A percentile compares a stretch with the other conserved stretches of the same genome.
These are phyloP conservation scores for Mystacornis crossleyi DNA, from an alignment of 2,113 vertebrate species.

Conservation along the genomic window DNA sequence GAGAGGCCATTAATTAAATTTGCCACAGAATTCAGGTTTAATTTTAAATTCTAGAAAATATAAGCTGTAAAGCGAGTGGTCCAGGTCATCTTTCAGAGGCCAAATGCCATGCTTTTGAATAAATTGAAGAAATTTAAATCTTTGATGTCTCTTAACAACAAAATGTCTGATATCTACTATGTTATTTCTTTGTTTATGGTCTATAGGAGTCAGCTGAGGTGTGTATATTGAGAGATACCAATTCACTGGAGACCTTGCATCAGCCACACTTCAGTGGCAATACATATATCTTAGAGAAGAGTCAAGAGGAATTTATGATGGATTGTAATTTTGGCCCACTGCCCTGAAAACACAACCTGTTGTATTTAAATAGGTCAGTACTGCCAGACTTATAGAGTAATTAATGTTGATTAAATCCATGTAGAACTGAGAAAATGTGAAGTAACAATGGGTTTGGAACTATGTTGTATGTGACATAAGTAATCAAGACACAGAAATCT, in stretches of 20 bases:
- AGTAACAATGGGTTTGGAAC: background rate
- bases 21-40: background rate
- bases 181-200: background rate
- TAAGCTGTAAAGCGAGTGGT: background rate
- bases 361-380: conserved; percentile 27
- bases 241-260: background rate
- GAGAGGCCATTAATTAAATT: background rate
- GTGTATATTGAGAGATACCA: background rate
- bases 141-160: background rate
- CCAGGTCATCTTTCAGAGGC: background rate
- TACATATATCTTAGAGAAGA: background rate
- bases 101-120: background rate
- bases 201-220: background rate
- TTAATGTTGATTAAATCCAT: conserved; percentile 38
- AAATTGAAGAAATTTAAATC: background rate
- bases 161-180: background rate
- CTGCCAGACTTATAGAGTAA: background rate
- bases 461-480: background rate
- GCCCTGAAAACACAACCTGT: background rate
- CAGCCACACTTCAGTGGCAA: background rate
- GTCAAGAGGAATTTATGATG: background rate
- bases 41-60: background rate
- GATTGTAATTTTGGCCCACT: background rate
- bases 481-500: background rate
- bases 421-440: background rate